Base-by-base conservation (phyloP, 2,113 vertebrate species). In the Myotis lucifugus region DNA sequence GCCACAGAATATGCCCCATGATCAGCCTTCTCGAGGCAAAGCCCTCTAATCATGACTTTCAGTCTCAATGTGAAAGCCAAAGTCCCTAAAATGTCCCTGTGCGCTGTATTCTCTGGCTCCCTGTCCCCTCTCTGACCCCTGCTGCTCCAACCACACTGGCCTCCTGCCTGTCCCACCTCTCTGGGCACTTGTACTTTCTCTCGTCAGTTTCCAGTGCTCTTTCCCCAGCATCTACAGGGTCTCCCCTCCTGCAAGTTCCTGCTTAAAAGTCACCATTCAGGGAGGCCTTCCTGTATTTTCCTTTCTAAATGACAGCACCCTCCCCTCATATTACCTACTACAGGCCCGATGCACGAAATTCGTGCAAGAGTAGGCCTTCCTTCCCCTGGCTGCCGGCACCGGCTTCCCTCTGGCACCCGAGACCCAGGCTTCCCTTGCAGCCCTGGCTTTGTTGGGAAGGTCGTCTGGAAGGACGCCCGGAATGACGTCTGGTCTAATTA, bases 281-380 rank as follows among this genome's bases (percentile, higher is more conserved):
- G 1, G 46, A 85, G 54, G 32, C 3, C 3, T 61, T 66, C n/a
- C 19, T 73, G 42, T 15, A 2, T 48, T 40, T 11, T 18, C 14
- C 37, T 66, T 74, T 29, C 18, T 52, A 14, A 67, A 7, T 14
- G 17, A 2, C 2, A 19, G 85, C 54, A 12, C 32, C 8, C 27
- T 25, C 4, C 46, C 25, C 0, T 11, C 5, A 5, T 0, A 0
- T 8, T 11, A 8, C 52, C 27, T 3, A 0, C 59, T 25, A 2
- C 25, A 27, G 59, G 9, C 59, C 59, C 3, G 59, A 27, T 4
- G 25, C 59, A 61, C 0, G 25, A 61, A 61, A 61, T 61, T 4
- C 42, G 23, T 25, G 59, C 59, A 61, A 61, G 23, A 27, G 23
- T 2, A 61, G 59, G 59, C 59, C 59, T 61, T 25, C 59, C 59